phyloP scores from a whole-genome alignment of 2,113 vertebrate species.

The Petroica traversi region DNA sequence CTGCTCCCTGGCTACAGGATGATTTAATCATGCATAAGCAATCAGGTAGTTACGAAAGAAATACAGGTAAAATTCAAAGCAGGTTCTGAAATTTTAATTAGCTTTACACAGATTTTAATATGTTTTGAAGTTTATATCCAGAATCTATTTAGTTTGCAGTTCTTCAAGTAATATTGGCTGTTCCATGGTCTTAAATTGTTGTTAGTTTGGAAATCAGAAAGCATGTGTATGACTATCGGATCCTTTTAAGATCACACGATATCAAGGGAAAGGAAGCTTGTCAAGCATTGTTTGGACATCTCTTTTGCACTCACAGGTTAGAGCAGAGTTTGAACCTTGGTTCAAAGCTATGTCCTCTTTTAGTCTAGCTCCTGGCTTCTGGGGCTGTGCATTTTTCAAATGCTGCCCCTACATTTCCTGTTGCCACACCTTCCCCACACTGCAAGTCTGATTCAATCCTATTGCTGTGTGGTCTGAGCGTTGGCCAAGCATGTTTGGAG shows the following conservation, averaged over 20 bases:
- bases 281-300: not conserved
- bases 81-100: not conserved
- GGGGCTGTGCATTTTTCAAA: not conserved
- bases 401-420: not conserved
- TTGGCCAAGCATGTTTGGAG: not conserved
- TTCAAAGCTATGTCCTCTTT: not conserved
- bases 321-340: not conserved
- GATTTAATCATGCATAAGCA: not conserved
- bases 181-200: not conserved
- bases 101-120: not conserved
- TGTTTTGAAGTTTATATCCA: not conserved
- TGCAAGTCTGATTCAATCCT: not conserved
- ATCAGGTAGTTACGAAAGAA: not conserved
- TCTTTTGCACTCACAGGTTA: not conserved
- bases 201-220: not conserved
- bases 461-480: not conserved
- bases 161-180: not conserved
- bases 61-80: not conserved
- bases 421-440: not conserved
- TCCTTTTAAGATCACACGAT: not conserved
- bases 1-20: not conserved
- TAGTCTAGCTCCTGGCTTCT: not conserved
- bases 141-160: not conserved
- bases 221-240: fast-evolving
- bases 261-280: not conserved